Evolutionary conservation across 2,113 vertebrate species (phyloP).

Genomic region (Sorex fumeus): DNA sequence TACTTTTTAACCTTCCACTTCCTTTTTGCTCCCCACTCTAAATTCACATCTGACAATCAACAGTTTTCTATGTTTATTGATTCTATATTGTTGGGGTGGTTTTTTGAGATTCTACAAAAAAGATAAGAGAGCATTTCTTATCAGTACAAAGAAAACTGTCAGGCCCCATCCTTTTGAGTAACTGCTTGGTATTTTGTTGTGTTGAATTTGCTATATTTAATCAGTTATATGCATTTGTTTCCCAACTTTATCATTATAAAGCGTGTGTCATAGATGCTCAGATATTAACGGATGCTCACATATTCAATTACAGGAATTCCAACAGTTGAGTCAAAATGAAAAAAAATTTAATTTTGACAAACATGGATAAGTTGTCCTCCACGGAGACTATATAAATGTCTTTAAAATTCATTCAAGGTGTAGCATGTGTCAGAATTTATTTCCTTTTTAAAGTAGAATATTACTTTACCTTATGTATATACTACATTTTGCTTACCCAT

Average conservation of each 20-base stretch:
- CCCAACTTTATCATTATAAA: not conserved
- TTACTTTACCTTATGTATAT: not conserved
- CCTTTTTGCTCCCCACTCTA: not conserved
- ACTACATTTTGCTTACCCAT: not conserved
- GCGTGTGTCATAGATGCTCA: not conserved
- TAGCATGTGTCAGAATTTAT: no score
- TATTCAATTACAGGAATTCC: not conserved
- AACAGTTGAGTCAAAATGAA: not conserved
- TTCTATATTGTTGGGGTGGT: not conserved
- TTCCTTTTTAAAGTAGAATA: no score
- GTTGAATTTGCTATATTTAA: not conserved
- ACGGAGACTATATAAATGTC: not conserved
- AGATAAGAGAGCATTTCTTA: no score
- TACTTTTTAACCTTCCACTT: not conserved
- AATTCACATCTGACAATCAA: not conserved
- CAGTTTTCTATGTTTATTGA: not conserved
- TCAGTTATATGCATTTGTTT: not conserved
- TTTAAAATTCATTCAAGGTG: no score
- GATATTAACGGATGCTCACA: not conserved
- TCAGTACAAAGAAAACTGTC: no score
- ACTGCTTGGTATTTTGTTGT: not conserved
- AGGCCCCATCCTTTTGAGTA: not conserved
- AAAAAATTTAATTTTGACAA: conserved; percentile 26
- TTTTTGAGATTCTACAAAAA: not conserved
- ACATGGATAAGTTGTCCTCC: not conserved